A percentile compares a stretch with the other conserved stretches of the same genome.
These are phyloP conservation scores for Centropus bengalensis DNA, from an alignment of 2,113 vertebrate species.

Conservation along the genomic window DNA sequence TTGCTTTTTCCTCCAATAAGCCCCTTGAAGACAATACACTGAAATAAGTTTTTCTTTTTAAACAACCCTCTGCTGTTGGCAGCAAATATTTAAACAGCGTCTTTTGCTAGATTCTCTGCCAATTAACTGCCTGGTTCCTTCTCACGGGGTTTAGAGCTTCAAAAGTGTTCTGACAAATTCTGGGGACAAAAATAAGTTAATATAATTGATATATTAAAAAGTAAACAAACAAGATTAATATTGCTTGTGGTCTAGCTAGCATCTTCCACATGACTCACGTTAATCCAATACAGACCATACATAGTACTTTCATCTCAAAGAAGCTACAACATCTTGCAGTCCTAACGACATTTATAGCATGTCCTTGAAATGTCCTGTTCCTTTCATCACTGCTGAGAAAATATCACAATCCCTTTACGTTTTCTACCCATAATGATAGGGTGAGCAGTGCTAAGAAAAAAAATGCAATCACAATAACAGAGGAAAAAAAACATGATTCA, in stretches of 20 bases:
- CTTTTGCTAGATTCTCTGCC: background rate
- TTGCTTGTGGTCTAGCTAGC: background rate
- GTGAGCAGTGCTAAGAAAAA: slow-evolving; percentile 24
- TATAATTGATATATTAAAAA: background rate
- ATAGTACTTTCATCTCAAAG: background rate
- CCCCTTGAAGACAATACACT: background rate
- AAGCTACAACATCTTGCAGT: slow-evolving; percentile 4
- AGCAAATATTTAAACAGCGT: background rate
- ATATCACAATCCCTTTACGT: slow-evolving; percentile 34
- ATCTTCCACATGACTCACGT: slow-evolving; percentile 11
- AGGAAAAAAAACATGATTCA: slow-evolving; percentile 41
- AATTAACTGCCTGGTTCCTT: background rate
- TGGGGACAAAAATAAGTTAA: background rate
- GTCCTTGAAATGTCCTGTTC: slow-evolving; percentile 38
- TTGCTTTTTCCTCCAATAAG: background rate
- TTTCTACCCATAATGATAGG: slow-evolving; percentile 45
- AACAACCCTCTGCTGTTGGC: background rate
- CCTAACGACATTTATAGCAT: slow-evolving; percentile 24
- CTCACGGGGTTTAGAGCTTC: background rate
- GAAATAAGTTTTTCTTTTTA: background rate
- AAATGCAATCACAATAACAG: slow-evolving; percentile 38
- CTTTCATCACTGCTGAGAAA: slow-evolving; percentile 44
- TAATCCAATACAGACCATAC: background rate
- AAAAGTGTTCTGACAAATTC: slow-evolving; percentile 9
- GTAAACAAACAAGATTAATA: slow-evolving; percentile 9